Conservation (phyloP, 2,797 vertebrate genomes). For the Champsocephalus esox region DNA sequence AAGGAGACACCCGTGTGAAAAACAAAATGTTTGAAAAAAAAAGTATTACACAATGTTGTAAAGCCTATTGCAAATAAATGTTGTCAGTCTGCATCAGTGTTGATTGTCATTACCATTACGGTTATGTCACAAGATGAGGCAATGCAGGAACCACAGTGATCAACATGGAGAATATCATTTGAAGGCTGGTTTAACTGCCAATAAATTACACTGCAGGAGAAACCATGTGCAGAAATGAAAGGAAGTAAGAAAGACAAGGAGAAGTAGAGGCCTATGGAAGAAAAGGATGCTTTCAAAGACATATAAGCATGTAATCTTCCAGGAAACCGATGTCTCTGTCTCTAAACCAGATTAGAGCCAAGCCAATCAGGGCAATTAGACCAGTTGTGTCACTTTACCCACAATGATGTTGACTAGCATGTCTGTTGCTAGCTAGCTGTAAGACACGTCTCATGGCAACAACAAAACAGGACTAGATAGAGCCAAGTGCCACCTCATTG, state of each 20-base stretch:
- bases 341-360: conserved; percentile 76
- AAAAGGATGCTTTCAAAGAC: conserved; percentile 19
- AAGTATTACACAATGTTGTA: conserved; percentile 32
- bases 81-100: conserved; percentile 29
- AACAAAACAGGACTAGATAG: conserved; percentile 12
- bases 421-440: conserved; percentile 9
- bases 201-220: conserved; percentile 7
- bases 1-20: conserved; percentile 35
- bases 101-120: conserved; percentile 40
- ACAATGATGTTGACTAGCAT: conserved; percentile 16
- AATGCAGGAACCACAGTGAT: conserved; percentile 26
- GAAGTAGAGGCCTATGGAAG: not conserved
- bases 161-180: conserved; percentile 14
- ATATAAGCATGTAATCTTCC: conserved; percentile 64
- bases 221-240: not conserved
- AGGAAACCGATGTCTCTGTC: conserved; percentile 61
- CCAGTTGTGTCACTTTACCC: conserved; percentile 41
- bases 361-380: conserved; percentile 72
- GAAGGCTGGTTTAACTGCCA: conserved; percentile 10
- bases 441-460: conserved; percentile 32
- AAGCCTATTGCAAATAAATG: conserved; percentile 42
- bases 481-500: not conserved
- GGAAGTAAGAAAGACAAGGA: not conserved
- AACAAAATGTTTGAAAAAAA: conserved; percentile 50
- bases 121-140: conserved; percentile 40